Conservation (phyloP, 2,888 invertebrate species). For the Pedicia rivosa region DNA sequence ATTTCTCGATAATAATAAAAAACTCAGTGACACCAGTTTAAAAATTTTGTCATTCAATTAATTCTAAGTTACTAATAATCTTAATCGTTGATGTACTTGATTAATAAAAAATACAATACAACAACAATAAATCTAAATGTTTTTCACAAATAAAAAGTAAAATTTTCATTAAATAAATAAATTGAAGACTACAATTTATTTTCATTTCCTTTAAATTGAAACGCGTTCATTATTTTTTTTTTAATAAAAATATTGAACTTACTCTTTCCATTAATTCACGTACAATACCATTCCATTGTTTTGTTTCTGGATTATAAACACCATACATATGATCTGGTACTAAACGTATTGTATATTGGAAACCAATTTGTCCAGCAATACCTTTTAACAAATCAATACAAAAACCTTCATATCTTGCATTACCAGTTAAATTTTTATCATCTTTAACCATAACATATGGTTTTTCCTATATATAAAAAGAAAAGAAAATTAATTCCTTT, state of each 20-base stretch:
- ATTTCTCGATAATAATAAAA: too few species aligned
- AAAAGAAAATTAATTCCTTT: not conserved
- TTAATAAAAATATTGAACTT: constrained; percentile 17
- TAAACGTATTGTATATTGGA: constrained; percentile 68
- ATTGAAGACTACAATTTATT: not conserved
- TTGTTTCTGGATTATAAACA: constrained; percentile 70
- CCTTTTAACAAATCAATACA: constrained; percentile 76
- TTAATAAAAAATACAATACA: too few species aligned
- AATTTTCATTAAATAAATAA: not conserved
- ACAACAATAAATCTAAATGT: too few species aligned
- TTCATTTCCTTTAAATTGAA: not conserved
- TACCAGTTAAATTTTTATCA: constrained; percentile 71
- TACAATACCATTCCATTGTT: constrained; percentile 83
- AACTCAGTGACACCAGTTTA: too few species aligned
- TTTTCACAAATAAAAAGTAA: too few species aligned
- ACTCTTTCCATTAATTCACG: constrained; percentile 75
- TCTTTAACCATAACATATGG: constrained; percentile 85
- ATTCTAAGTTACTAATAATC: too few species aligned
- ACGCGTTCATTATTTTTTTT: too few species aligned
- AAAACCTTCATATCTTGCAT: constrained; percentile 78
- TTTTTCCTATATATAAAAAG: constrained; percentile 45
- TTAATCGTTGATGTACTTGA: too few species aligned
- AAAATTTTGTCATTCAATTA: too few species aligned
- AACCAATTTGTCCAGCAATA: constrained; percentile 71
- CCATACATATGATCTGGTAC: constrained; percentile 85